Percentiles rank a stretch among this genome's conserved stretches.
Evolutionary conservation across 53 echinoderm and acorn worm species (phyloP).

Genomic region (Echinometra lucunter): DNA sequence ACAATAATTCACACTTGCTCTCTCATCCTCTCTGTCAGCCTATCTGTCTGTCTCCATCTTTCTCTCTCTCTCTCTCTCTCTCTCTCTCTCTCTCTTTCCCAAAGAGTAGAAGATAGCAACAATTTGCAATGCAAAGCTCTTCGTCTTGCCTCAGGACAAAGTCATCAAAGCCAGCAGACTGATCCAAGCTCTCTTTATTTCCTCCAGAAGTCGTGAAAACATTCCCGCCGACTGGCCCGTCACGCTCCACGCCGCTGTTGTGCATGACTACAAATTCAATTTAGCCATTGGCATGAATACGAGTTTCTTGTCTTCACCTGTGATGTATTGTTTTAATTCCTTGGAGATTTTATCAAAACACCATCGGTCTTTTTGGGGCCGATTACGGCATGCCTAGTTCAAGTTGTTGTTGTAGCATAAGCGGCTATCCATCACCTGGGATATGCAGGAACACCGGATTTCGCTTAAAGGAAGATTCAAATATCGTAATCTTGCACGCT

Average conservation of each 20-base stretch:
- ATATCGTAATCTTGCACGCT: constrained; percentile 16
- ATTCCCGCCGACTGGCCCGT: constrained; percentile 20
- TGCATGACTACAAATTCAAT: constrained; percentile 47
- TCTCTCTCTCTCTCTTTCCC: neutral
- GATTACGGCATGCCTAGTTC: neutral
- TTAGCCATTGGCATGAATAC: constrained; percentile 51
- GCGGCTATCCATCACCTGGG: constrained; percentile 29
- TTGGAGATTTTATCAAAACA: constrained; percentile 43
- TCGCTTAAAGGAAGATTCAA: constrained; percentile 13
- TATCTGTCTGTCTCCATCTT: neutral
- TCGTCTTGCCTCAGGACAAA: constrained; percentile 21
- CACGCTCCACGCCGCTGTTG: constrained; percentile 3
- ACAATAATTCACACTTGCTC: constrained; percentile 30
- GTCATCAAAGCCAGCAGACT: constrained; percentile 5
- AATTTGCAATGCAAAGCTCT: constrained; percentile 56
- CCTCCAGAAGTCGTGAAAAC: constrained; percentile 50
- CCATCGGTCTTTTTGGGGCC: constrained; percentile 6
- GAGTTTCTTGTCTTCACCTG: constrained; percentile 14
- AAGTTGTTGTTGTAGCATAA: neutral
- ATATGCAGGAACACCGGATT: constrained; percentile 26
- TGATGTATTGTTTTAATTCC: constrained; percentile 53
- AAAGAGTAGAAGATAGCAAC: constrained; percentile 31
- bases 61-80: neutral
- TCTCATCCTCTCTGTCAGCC: neutral
- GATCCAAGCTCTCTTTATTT: constrained; percentile 37